Base-by-base conservation (phyloP, 1,140 invertebrate species). In the Drosophila watanabei region DNA sequence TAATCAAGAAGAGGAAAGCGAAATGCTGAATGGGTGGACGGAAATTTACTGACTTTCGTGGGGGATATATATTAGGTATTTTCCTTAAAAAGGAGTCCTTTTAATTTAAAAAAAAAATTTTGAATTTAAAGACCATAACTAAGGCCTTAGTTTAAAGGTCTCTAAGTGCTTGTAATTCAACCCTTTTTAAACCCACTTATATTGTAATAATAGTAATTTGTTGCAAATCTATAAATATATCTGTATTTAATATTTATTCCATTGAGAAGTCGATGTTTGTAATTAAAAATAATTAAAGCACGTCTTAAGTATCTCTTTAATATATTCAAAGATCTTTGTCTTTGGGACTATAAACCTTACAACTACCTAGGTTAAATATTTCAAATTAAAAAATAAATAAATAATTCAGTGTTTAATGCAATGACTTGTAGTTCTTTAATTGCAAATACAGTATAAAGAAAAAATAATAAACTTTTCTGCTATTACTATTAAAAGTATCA, bases 1-100 rank as follows among this genome's bases (percentile, higher is more conserved):
- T 20, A 10, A 73, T 61, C 54, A 14, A n/a, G 48, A n/a, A 16
- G 45, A 41, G 49, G 20, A 24, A 37, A 70, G 39, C 18, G 14
- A 28, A 20, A 18, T 52, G 41, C n/a, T 16, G 14, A 28, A 18
- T 48, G 45, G 20, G 45, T 13, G 16, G n/a, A 18, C n/a, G 39
- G 18, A 66, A 46, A 49, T 33, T 39, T 10, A 64, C 10, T 13
- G 33, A 18, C 37, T 35, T 1, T 37, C 13, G 6, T 39, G 4
- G 33, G 0, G 30, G 5, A 16, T 45, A 30, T 43, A 41, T 28
- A 28, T 16, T n/a, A 41, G 24, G 14, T 13, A 8, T 28, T 14
- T 16, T 1, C 4, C 16, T 9, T 4, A 2, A 56, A 35, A 14
- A 20, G 2, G 10, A 0, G 4, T 7, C 3, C 14, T 57, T 28